phyloP scores from a whole-genome alignment of 2,113 vertebrate genomes.

The Polypterus senegalus region DNA sequence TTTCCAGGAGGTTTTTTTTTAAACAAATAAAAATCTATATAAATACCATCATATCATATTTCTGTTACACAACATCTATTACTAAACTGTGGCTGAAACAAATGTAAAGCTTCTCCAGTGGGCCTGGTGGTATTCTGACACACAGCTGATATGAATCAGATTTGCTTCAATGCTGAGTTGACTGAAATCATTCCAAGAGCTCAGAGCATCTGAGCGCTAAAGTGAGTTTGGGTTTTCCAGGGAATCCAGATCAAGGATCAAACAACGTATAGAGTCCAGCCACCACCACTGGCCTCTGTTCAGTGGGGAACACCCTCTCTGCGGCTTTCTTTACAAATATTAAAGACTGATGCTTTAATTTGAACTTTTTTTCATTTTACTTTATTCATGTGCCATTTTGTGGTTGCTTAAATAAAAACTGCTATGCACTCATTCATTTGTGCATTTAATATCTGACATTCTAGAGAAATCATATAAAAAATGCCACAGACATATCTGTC shows the following conservation, averaged over 20 bases:
- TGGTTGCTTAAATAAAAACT: constrained; percentile 37
- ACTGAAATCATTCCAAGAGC: constrained; percentile 29
- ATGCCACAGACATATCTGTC: constrained; percentile 22
- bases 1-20: too few species aligned
- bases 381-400: constrained; percentile 45
- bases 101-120: constrained; percentile 48
- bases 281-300: constrained; percentile 42
- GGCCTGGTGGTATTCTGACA: constrained; percentile 31
- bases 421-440: constrained; percentile 32
- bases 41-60: constrained; percentile 44
- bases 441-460: constrained; percentile 37
- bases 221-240: constrained; percentile 38
- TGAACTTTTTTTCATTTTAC: constrained; percentile 24
- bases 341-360: constrained; percentile 55
- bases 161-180: constrained; percentile 15
- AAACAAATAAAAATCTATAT: constrained; percentile 35
- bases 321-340: constrained; percentile 62
- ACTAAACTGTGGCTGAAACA: constrained; percentile 58
- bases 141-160: constrained; percentile 31
- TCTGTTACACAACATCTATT: constrained; percentile 53
- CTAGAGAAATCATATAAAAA: constrained; percentile 26
- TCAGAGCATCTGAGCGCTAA: constrained; percentile 19
- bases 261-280: constrained; percentile 38
- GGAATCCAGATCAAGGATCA: constrained; percentile 40
- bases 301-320: constrained; percentile 55